A percentile compares a stretch with the other conserved stretches of the same genome.
Evolutionary conservation across 2,888 invertebrate genomes (phyloP).

Genomic region (Rapana venosa): DNA sequence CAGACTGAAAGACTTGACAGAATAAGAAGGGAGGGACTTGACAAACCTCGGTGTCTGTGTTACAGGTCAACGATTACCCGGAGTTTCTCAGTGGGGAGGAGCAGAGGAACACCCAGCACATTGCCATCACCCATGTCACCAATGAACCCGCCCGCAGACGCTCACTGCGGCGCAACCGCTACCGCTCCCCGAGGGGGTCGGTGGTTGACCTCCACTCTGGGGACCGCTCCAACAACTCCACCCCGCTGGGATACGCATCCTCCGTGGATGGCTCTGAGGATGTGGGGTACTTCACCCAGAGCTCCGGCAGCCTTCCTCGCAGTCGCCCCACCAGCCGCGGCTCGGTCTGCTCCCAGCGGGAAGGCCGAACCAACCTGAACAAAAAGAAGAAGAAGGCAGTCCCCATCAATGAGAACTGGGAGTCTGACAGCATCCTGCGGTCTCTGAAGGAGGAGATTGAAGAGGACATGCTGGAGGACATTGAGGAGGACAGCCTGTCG

Average conservation of each 20-base stretch:
- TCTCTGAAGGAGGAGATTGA: conserved; percentile 60
- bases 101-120: conserved; percentile 74
- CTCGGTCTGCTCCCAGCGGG: conserved; percentile 57
- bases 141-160: conserved; percentile 58
- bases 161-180: conserved; percentile 58
- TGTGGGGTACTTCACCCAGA: conserved; percentile 63
- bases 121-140: conserved; percentile 72
- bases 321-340: conserved; percentile 65
- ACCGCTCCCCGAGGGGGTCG: conserved; percentile 55
- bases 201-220: conserved; percentile 31
- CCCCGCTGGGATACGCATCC: conserved; percentile 64
- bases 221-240: conserved; percentile 67
- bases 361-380: conserved; percentile 52
- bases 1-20: too few species aligned
- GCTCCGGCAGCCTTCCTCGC: conserved; percentile 52
- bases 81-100: conserved; percentile 75
- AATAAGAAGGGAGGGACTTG: too few species aligned
- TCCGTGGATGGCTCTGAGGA: conserved; percentile 67
- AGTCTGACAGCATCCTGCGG: conserved; percentile 27
- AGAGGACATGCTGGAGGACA: conserved; percentile 59
- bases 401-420: conserved; percentile 41
- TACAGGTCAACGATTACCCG: conserved; percentile 54
- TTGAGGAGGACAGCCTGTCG: conserved; percentile 64
- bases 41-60: neutral
- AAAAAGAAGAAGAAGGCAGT: conserved; percentile 64